These are phyloP conservation scores for Schlechtendalia chinensis DNA, from an alignment of 1,140 invertebrate species.

Conservation along the genomic window DNA sequence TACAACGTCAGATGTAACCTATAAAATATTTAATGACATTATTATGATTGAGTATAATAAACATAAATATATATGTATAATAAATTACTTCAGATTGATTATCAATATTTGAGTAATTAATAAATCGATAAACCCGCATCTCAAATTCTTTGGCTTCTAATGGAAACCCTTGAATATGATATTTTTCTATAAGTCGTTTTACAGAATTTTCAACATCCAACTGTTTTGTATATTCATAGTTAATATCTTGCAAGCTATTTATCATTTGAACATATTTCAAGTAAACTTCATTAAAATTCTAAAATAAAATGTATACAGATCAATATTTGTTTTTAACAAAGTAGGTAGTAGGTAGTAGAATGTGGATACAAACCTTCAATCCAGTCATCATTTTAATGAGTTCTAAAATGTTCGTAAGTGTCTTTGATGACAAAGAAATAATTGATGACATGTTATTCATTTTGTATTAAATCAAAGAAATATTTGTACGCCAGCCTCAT, in stretches of 20 bases:
- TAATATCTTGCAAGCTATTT: slow-evolving; percentile 10
- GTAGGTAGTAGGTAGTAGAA: background rate
- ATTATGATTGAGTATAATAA: background rate
- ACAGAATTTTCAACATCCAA: slow-evolving; percentile 1
- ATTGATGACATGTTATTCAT: background rate
- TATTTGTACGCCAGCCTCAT: background rate
- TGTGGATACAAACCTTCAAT: background rate
- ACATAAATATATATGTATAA: background rate
- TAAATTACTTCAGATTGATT: slow-evolving; percentile 12
- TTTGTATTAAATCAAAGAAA: background rate
- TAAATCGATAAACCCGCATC: slow-evolving; percentile 25
- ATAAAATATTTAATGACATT: background rate
- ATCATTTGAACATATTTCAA: slow-evolving; percentile 25
- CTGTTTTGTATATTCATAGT: slow-evolving; percentile 11
- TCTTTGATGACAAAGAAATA: slow-evolving; percentile 17
- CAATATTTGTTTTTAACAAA: background rate
- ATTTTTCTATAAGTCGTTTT: slow-evolving; percentile 24
- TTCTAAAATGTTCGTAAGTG: slow-evolving; percentile 34
- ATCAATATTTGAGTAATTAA: slow-evolving; percentile 33
- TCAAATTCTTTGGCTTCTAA: slow-evolving; percentile 47
- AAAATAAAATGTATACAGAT: background rate
- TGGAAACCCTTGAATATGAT: slow-evolving; percentile 33
- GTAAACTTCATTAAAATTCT: slow-evolving; percentile 35
- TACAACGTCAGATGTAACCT: background rate
- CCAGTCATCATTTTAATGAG: slow-evolving; percentile 46